Conservation (phyloP, 2,888 invertebrate genomes). For the Axea sp. region DNA sequence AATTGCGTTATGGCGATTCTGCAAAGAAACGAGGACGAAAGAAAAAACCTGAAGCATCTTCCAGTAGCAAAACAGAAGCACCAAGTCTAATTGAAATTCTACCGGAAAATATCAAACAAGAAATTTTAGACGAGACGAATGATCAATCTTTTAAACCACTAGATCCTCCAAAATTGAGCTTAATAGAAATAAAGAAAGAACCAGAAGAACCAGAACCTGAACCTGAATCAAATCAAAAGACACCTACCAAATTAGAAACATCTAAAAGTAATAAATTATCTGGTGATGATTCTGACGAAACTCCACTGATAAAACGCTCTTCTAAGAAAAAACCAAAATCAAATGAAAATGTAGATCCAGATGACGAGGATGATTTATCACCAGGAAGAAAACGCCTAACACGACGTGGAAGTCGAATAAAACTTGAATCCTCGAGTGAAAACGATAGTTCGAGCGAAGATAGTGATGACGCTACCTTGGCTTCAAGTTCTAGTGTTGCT, state of each 20-base stretch:
- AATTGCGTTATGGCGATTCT: conserved; percentile 82
- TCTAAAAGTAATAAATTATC: conserved; percentile 65
- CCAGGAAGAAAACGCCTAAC: conserved; percentile 71
- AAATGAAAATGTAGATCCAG: conserved; percentile 69
- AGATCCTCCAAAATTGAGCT: conserved; percentile 32
- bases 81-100: conserved; percentile 17
- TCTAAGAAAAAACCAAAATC: conserved; percentile 69
- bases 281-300: conserved; percentile 72
- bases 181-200: conserved; percentile 36
- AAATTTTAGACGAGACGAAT: conserved; percentile 21
- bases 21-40: conserved; percentile 82
- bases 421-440: conserved; percentile 74
- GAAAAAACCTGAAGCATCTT: conserved; percentile 79
- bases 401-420: conserved; percentile 75
- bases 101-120: conserved; percentile 45
- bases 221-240: conserved; percentile 21
- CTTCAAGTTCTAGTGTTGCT: conserved; percentile 72
- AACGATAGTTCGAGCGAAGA: conserved; percentile 74
- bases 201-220: conserved; percentile 29
- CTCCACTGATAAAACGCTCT: conserved; percentile 71
- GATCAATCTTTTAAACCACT: conserved; percentile 11
- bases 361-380: conserved; percentile 67
- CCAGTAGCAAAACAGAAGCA: conserved; percentile 25
- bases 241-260: too few species aligned
- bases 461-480: conserved; percentile 64